Conservation (phyloP, 1,140 invertebrate genomes). For the Calephelis nemesis region DNA sequence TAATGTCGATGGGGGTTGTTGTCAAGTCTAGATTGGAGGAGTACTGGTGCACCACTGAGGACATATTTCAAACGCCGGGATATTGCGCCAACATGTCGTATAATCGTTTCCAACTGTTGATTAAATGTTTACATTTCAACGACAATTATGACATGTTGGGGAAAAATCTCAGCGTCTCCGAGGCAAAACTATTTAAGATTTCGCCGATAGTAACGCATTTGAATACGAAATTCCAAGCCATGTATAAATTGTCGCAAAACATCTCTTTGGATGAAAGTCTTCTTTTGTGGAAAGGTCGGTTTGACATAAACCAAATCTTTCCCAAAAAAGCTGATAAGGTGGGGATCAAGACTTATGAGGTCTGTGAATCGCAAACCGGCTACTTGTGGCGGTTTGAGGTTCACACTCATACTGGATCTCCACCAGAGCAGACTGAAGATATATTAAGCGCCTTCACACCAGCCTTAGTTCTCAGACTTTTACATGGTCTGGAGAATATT, state of each 20-base stretch:
- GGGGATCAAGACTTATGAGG: slow-evolving; percentile 39
- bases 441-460: neutral
- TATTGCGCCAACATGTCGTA: slow-evolving; percentile 27
- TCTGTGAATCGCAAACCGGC: slow-evolving; percentile 28
- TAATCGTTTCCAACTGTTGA: slow-evolving; percentile 20
- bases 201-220: slow-evolving; percentile 24
- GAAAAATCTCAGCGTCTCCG: neutral
- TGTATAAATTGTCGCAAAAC: slow-evolving; percentile 32
- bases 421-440: neutral
- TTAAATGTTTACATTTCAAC: slow-evolving; percentile 20
- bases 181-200: slow-evolving; percentile 30
- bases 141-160: slow-evolving; percentile 23
- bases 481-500: slow-evolving; percentile 18
- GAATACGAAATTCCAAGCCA: slow-evolving; percentile 28
- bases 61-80: slow-evolving; percentile 30
- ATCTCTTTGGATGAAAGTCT: slow-evolving; percentile 35
- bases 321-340: slow-evolving; percentile 30
- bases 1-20: too few species aligned
- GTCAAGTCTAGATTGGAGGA: slow-evolving; percentile 3
- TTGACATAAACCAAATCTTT: slow-evolving; percentile 32
- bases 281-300: slow-evolving; percentile 34
- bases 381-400: slow-evolving; percentile 34
- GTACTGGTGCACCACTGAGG: slow-evolving; percentile 26
- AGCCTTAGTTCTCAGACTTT: slow-evolving; percentile 6
- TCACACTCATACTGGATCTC: slow-evolving; percentile 16